Base-by-base conservation (phyloP, 2,888 invertebrate species). In the Branchipolynoe longqiensis region DNA sequence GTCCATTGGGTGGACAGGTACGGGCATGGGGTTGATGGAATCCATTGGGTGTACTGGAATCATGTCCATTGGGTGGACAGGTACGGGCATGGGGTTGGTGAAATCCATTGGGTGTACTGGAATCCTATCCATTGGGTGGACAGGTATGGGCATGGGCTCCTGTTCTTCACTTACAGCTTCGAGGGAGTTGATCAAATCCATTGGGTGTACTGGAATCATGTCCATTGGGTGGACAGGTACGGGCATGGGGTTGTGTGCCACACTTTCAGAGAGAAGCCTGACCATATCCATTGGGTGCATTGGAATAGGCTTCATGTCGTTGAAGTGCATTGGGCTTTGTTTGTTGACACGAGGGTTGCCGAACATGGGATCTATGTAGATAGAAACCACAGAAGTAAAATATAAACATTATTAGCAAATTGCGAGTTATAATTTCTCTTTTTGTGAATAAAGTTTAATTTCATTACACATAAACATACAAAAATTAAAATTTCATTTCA, bases 41-140 rank as follows among this genome's bases (percentile, higher is more conserved):
- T 18, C n/a, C 4, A n/a, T 28, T 3, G 8, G 6, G 28, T 6
- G 12, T 6, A 31, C 8, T 28, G 69, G 38, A 12, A 12, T 38
- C 8, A 31, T 12, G 69, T 69, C 69, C 38, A 8, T 69, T 8
- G 36, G 36, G 38, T 69, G 69, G 3, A 69, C 33, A 4, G 69
- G 36, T 8, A 69, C 33, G 4, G 69, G 69, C 33, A 31, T 69
- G 58, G 12, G 14, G 4, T 58, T 14, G 58, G 33, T 69, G 6
- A 36, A 36, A 36, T 62, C 28, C 62, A 62, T 62, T 62, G 62
- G 62, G 62, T 62, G 62, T 6, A 12, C 33, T 36, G 69, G 36
- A 14, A 36, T 31, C 8, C 14, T 6, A 69, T 6, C 6, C n/a
- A 14, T 22, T 12, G 8, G 62, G 12, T 62, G n/a, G 62, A 62